Evolutionary conservation across 2,888 invertebrate species (phyloP), one percentile per base, ranked within the genome.

Genomic region (Caradrina clavipalpis): DNA sequence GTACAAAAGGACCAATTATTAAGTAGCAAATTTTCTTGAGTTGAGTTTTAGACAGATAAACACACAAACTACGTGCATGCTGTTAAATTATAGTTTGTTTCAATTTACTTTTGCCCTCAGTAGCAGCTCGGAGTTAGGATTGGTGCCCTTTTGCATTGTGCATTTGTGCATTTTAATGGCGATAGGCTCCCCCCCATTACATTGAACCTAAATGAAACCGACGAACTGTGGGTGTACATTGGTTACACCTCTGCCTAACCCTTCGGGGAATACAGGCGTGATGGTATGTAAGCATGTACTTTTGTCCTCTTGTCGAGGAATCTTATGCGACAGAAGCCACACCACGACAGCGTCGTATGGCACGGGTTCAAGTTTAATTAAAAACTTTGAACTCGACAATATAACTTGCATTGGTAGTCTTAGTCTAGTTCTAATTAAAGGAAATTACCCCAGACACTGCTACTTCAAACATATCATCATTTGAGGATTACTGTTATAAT

Each of bases 341-440:
- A 45, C 26, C 45, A 22, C 11, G 26, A 51, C 49, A 51, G 26
- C 15, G 42, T 45, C 47, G 53, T 67, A 39, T 60, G 39, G 54
- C 61, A 22, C 56, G 39, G 42, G 50, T 51, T 42, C 31, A 71
- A 78, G 59, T 78, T 74, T 69, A 78, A 78, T 78, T 75, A 63
- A 74, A 74, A 69, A 78, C 65, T 70, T 75, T 39, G 11, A 60
- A 47, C 64, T 45, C 49, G 21, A 49, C 69, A 61, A 50, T 76
- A 45, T 47, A 61, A 69, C 56, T 73, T 66, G 53, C 22, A 51
- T 31, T n/a, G 35, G 11, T 26, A 22, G 21, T 57, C 19, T 61
- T 4, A 10, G 13, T 31, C 13, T 56, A 69, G 61, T 53, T 71
- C 13, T 76, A 65, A 65, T 70, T 65, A 61, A 50, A 64, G 50